Conservation (phyloP, 1,140 invertebrate species). For the Agrilus planipennis region DNA sequence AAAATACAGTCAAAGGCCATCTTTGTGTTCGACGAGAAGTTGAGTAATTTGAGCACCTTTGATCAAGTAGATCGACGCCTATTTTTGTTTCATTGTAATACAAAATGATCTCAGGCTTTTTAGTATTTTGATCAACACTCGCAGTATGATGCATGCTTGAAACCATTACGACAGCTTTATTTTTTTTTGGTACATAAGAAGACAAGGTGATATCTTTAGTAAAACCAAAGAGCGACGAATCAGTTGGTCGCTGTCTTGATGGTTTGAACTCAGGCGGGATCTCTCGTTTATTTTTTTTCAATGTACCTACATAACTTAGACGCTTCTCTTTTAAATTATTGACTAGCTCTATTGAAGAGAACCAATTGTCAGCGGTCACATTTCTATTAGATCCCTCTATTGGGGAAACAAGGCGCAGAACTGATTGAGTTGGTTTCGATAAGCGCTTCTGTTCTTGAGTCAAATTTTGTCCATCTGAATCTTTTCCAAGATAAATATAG, state of each 20-base stretch:
- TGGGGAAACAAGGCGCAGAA: slow-evolving; percentile 13
- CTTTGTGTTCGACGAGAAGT: slow-evolving; percentile 17
- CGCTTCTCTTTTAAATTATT: slow-evolving; percentile 10
- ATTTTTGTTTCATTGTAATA: slow-evolving; percentile 27
- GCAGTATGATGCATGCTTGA: slow-evolving; percentile 26
- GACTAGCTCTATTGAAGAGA: slow-evolving; percentile 21
- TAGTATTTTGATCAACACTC: slow-evolving; percentile 12
- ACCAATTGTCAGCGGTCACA: slow-evolving; percentile 30
- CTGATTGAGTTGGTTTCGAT: slow-evolving; percentile 9
- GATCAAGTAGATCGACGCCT: slow-evolving; percentile 27
- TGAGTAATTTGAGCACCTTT: slow-evolving; percentile 22
- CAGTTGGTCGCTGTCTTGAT: slow-evolving; percentile 12
- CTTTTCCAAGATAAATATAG: no score
- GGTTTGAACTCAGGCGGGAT: slow-evolving; percentile 15
- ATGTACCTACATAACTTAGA: slow-evolving; percentile 26
- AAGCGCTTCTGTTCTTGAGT: not conserved
- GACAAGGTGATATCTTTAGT: slow-evolving; percentile 21
- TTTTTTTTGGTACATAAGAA: slow-evolving; percentile 21
- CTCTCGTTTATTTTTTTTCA: slow-evolving; percentile 30
- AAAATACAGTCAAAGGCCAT: slow-evolving; percentile 28
- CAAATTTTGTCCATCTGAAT: not conserved
- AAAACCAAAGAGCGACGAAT: slow-evolving; percentile 25
- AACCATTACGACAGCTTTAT: slow-evolving; percentile 26
- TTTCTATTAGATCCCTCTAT: slow-evolving; percentile 22
- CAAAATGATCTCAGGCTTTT: slow-evolving; percentile 22